Percentiles rank a stretch among this genome's conserved stretches.
These are phyloP conservation scores for Charina bottae DNA, from an alignment of 2,113 vertebrate species.

Conservation along the genomic window DNA sequence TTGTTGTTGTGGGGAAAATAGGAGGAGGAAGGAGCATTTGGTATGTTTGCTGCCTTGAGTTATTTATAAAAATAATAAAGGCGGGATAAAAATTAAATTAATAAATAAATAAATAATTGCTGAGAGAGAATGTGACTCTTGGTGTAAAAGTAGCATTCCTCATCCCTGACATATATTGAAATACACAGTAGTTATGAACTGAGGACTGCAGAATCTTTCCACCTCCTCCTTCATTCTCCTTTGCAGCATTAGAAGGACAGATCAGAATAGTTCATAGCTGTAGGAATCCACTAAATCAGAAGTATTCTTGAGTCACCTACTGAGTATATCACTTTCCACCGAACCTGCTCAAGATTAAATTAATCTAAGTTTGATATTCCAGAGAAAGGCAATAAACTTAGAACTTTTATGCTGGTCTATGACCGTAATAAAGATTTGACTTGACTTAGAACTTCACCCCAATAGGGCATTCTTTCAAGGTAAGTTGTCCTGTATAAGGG, in stretches of 20 bases:
- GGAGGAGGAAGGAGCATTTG: too few relatives aligned
- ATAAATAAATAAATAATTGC: neutral
- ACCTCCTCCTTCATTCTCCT: neutral
- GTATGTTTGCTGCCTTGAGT: too few relatives aligned
- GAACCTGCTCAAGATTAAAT: neutral
- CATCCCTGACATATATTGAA: neutral
- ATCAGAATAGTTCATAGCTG: neutral
- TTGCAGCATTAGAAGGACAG: neutral
- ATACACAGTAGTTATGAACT: neutral
- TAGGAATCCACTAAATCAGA: neutral
- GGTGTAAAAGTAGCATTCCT: neutral
- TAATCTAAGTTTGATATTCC: neutral
- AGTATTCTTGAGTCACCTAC: neutral
- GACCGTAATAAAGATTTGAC: too few relatives aligned
- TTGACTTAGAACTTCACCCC: neutral
- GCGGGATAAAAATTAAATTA: too few relatives aligned
- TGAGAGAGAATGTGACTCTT: neutral
- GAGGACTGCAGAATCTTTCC: neutral
- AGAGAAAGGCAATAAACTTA: neutral
- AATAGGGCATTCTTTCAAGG: neutral
- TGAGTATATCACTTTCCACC: neutral
- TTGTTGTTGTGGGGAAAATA: too few relatives aligned
- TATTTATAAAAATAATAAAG: too few relatives aligned
- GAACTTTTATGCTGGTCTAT: too few relatives aligned
- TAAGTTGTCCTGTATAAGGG: too few relatives aligned